These are phyloP conservation scores for Trichopoda pennipes DNA, from an alignment of 2,888 invertebrate genomes.

Conservation along the genomic window DNA sequence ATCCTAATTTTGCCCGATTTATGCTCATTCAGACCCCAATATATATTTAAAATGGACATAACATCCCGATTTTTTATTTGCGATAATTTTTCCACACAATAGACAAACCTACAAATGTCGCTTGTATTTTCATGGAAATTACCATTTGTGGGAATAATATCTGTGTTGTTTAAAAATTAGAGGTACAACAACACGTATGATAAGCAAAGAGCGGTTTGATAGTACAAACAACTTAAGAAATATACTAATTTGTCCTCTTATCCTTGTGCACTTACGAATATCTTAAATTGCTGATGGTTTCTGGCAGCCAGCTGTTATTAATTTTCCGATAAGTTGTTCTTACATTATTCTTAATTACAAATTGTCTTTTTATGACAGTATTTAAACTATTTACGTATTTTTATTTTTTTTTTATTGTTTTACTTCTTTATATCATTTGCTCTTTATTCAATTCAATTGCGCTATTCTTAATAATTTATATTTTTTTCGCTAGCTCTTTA, in stretches of 20 bases:
- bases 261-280: slow-evolving; percentile 63
- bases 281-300: slow-evolving; percentile 20
- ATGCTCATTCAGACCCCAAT: too few relatives aligned
- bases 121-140: too few relatives aligned
- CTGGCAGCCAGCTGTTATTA: slow-evolving; percentile 16
- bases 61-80: too few relatives aligned
- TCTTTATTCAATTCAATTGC: slow-evolving; percentile 22
- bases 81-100: too few relatives aligned
- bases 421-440: neutral
- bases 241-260: slow-evolving; percentile 48
- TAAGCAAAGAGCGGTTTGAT: neutral
- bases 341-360: slow-evolving; percentile 1
- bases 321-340: neutral
- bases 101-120: too few relatives aligned
- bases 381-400: slow-evolving; percentile 18
- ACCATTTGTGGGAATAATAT: too few relatives aligned
- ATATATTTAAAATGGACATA: too few relatives aligned
- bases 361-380: neutral
- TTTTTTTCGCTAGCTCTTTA: neutral
- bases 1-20: too few relatives aligned
- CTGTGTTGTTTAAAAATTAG: neutral
- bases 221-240: slow-evolving; percentile 1
- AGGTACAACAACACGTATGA: slow-evolving; percentile 1
- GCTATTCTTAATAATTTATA: slow-evolving; percentile 18
- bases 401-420: neutral